phyloP scores from a whole-genome alignment of 2,797 vertebrate species.

The Chrysolophus pictus region DNA sequence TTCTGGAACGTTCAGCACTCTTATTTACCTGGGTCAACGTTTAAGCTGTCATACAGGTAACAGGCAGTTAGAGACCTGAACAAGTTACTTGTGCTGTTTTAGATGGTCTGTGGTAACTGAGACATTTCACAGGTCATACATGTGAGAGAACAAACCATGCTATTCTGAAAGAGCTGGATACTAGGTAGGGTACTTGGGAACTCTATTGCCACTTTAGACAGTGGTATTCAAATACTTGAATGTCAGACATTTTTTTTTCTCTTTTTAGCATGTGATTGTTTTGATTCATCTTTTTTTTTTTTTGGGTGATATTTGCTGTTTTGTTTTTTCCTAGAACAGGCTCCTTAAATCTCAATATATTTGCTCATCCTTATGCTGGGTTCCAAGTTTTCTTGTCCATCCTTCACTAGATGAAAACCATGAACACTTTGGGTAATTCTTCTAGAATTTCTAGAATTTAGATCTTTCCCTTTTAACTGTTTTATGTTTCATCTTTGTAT shows the following conservation, averaged over 20 bases:
- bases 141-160: background rate
- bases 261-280: background rate
- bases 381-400: background rate
- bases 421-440: background rate
- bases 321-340: background rate
- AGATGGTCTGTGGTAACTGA: background rate
- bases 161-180: background rate
- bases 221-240: background rate
- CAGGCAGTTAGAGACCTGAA: background rate
- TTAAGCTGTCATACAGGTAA: background rate
- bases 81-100: background rate
- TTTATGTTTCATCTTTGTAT: background rate
- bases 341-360: background rate
- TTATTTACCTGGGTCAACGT: background rate
- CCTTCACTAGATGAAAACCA: background rate
- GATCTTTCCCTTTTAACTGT: background rate
- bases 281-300: background rate
- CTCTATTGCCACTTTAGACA: background rate
- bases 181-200: fast-evolving
- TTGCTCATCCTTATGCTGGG: background rate
- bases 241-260: background rate
- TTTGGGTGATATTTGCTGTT: background rate
- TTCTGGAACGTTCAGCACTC: background rate
- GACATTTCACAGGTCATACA: background rate
- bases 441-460: background rate